Percentiles rank a stretch among this genome's conserved stretches.
These are phyloP conservation scores for Eupithecia centaureata DNA, from an alignment of 2,888 invertebrate species.

Conservation along the genomic window DNA sequence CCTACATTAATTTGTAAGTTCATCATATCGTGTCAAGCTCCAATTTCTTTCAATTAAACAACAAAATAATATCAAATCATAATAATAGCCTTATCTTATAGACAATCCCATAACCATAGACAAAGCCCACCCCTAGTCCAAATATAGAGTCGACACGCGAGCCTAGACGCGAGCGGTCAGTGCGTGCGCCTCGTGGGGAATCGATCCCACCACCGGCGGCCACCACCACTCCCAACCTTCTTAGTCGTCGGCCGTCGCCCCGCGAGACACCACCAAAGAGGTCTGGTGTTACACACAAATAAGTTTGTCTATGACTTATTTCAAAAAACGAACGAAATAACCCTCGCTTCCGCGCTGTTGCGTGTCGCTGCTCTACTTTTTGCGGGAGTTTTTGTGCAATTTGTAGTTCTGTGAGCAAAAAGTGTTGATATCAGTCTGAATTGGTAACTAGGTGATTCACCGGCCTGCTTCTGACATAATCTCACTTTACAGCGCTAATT, in stretches of 20 bases:
- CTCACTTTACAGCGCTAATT: conserved; percentile 65
- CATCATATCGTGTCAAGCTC: background rate
- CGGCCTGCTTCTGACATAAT: conserved; percentile 65
- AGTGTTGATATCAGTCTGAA: conserved; percentile 52
- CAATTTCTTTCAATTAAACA: background rate
- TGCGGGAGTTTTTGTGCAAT: conserved; percentile 23
- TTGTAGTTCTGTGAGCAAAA: conserved; percentile 47
- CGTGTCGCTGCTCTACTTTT: conserved; percentile 41
- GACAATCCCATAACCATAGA: conserved; percentile 45
- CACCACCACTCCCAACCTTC: conserved; percentile 76
- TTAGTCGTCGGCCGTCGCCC: conserved; percentile 79
- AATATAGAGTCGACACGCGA: conserved; percentile 58
- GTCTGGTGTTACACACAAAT: conserved; percentile 37
- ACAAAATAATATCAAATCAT: conserved; percentile 1
- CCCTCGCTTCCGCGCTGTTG: conserved; percentile 27
- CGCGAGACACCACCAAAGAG: conserved; percentile 61
- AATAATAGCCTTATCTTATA: conserved; percentile 25
- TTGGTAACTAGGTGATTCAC: conserved; percentile 67
- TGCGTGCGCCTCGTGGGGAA: conserved; percentile 80
- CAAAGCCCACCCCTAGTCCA: conserved; percentile 60
- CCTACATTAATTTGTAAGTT: no score
- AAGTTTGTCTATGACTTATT: conserved; percentile 40
- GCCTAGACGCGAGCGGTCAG: conserved; percentile 69
- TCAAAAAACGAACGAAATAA: conserved; percentile 38
- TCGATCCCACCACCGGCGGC: conserved; percentile 76